phyloP scores from a whole-genome alignment of 2,888 invertebrate genomes.

The Dyspetes luteomarginatus region DNA sequence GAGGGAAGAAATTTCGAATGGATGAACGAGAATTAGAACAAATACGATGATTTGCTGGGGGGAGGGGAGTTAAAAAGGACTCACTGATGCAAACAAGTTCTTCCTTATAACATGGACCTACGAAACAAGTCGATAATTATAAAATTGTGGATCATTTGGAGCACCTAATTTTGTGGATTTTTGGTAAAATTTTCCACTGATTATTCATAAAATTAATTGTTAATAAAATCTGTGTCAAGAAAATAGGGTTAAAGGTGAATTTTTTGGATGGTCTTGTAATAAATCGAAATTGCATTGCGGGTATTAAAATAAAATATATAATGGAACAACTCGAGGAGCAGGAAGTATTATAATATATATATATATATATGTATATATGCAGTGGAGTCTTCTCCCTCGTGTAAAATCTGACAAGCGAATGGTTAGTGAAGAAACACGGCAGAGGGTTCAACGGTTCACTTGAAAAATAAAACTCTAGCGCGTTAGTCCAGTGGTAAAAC shows the following conservation, averaged over 20 bases:
- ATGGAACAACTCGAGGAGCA: slow-evolving; percentile 25
- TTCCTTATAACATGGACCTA: not conserved
- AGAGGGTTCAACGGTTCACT: slow-evolving; percentile 40
- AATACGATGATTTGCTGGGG: slow-evolving; percentile 6
- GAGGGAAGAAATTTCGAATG: slow-evolving; percentile 19
- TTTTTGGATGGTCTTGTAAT: no score
- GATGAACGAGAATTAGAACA: not conserved
- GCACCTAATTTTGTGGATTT: no score
- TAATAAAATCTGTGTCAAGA: no score
- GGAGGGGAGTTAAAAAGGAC: not conserved
- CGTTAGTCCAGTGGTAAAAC: slow-evolving; percentile 67
- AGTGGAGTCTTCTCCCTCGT: slow-evolving; percentile 6
- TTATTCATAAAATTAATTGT: not conserved
- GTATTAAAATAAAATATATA: no score
- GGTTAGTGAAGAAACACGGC: slow-evolving; percentile 50
- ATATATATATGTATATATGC: no score
- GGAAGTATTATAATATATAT: not conserved
- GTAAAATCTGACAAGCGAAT: slow-evolving; percentile 52
- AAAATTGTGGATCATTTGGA: not conserved
- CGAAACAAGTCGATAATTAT: not conserved
- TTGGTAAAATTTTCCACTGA: not conserved
- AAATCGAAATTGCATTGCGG: no score
- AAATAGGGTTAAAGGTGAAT: no score
- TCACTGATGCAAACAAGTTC: slow-evolving; percentile 2
- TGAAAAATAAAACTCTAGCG: slow-evolving; percentile 23